Base-by-base conservation (phyloP, 2,797 vertebrate species). In the Cheirogaleus major region DNA sequence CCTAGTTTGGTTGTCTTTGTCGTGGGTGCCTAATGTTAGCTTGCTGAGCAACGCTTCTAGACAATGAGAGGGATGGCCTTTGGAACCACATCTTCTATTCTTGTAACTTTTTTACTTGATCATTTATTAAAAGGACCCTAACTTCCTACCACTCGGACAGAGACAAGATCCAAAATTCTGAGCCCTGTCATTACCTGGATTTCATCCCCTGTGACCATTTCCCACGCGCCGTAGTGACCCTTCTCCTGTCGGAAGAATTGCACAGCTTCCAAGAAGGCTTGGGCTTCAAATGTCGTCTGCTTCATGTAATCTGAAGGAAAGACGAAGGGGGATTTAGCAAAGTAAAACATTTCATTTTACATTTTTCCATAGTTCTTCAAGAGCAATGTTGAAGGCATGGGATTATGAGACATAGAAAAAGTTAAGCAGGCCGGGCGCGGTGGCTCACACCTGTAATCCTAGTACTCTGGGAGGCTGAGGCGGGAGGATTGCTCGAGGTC, bases 261-360 rank as follows among this genome's bases (percentile, higher is more conserved):
- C 76, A 99, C 78, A n/a, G 99, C 99, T 98, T 99, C 99, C 92
- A 99, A 97, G 98, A 99, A 99, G 0, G 99, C 99, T 96, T 99
- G 98, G 0, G 99, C 99, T 92, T 99, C 99, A 86, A 99, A 99
- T 0, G 99, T 99, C 30, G 80, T 98, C 98, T 99, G 99, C 98
- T 99, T 99, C 97, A 98, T 98, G 97, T 99, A 99, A 98, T 99
- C 99, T 99, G 93, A 78, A 97, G 78, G 57, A 84, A 97, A 94
- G 98, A 95, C 8, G 81, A 43, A 73, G 22, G 45, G 52, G 55
- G 7, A 18, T 48, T 95, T 95, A 93, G 93, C 23, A 23, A 86
- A 84, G 32, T 73, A 95, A 95, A 89, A 38, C 6, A n/a, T 23
- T 79, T 45, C 20, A 4, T n/a, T 72, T 80, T 25, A 57, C 2